A percentile compares a stretch with the other conserved stretches of the same genome.
These are phyloP conservation scores for Tenthredo notha DNA, from an alignment of 2,888 invertebrate species.

Conservation along the genomic window DNA sequence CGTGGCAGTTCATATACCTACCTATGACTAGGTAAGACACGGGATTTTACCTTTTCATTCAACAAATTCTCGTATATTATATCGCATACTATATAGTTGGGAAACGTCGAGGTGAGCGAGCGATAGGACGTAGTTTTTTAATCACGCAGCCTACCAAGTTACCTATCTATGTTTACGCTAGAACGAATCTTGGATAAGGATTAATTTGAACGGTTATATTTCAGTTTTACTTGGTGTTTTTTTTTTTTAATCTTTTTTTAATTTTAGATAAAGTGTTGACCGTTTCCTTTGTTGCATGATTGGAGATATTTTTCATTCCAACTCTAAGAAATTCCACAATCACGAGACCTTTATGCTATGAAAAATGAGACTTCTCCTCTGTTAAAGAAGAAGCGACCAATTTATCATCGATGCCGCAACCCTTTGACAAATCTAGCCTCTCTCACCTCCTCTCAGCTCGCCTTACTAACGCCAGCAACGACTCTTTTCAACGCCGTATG, in stretches of 20 bases:
- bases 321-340: constrained; percentile 54
- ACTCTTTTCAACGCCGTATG: constrained; percentile 44
- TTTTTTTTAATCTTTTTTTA: background rate
- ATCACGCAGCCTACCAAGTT: constrained; percentile 3
- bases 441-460: constrained; percentile 23
- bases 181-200: constrained; percentile 32
- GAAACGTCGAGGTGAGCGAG: background rate
- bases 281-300: constrained; percentile 36
- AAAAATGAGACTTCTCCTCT: constrained; percentile 64
- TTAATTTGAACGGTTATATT: constrained; percentile 23
- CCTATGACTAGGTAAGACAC: background rate
- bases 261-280: constrained; percentile 17
- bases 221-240: background rate
- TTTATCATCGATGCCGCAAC: constrained; percentile 67
- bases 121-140: background rate
- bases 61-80: background rate
- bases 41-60: constrained; percentile 5
- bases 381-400: constrained; percentile 59
- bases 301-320: constrained; percentile 36
- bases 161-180: constrained; percentile 22
- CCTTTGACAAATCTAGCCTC: constrained; percentile 55
- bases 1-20: background rate
- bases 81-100: background rate
- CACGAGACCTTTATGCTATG: constrained; percentile 57
- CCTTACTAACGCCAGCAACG: constrained; percentile 46